These are phyloP conservation scores for Nyctibius grandis DNA, from an alignment of 2,797 vertebrate species.

Conservation along the genomic window DNA sequence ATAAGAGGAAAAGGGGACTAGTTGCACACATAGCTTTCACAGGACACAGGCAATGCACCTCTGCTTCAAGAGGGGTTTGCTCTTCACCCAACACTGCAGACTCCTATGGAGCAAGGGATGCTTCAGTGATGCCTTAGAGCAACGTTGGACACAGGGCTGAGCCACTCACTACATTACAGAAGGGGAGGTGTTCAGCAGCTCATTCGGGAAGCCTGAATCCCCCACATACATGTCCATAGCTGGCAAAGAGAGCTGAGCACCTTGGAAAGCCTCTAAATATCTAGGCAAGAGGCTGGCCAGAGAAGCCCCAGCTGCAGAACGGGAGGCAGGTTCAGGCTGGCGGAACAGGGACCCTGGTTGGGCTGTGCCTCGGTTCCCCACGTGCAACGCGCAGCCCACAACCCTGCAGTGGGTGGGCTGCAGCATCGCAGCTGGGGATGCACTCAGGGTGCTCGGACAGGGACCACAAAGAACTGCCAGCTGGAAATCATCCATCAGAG, in stretches of 20 bases:
- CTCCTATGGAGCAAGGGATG: accelerated
- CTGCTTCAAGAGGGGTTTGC: not conserved
- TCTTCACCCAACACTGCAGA: not conserved
- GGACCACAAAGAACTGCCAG: not conserved
- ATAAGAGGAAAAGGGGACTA: not conserved
- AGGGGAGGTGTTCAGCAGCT: not conserved
- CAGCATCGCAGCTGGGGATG: not conserved
- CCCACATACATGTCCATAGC: not conserved
- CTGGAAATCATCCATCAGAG: not conserved
- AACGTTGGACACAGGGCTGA: not conserved
- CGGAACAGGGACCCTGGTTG: not conserved
- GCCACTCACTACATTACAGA: not conserved
- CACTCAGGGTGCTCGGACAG: not conserved
- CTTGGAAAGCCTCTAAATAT: not conserved
- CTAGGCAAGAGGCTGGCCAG: not conserved
- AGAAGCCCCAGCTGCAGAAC: not conserved
- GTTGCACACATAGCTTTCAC: not conserved
- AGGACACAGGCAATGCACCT: not conserved
- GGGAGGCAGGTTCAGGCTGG: not conserved
- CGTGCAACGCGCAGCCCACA: accelerated
- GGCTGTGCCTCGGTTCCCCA: not conserved
- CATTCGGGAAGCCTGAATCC: not conserved
- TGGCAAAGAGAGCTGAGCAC: not conserved
- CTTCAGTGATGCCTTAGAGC: not conserved
- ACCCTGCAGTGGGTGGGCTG: not conserved